Percentiles rank a stretch among this genome's conserved stretches.
These are phyloP conservation scores for Tetramorium simillimum DNA, from an alignment of 1,140 invertebrate genomes.

Conservation along the genomic window DNA sequence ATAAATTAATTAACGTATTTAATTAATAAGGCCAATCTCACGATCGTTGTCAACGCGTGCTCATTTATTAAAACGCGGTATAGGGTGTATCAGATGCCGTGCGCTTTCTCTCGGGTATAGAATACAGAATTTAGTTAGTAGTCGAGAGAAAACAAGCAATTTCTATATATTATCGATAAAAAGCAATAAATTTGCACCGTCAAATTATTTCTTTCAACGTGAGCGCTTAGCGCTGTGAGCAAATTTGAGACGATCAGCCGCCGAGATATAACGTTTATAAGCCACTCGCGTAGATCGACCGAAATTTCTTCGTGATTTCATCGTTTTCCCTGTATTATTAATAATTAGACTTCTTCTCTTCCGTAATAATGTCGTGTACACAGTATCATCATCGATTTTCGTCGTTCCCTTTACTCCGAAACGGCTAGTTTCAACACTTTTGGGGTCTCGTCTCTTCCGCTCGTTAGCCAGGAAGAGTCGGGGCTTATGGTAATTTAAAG, in stretches of 20 bases:
- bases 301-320: not conserved
- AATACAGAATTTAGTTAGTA: not conserved
- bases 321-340: not conserved
- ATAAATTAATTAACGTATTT: slow-evolving; percentile 42
- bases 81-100: not conserved
- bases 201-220: not conserved
- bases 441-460: slow-evolving; percentile 80
- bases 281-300: not conserved
- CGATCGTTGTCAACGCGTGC: slow-evolving; percentile 54
- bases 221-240: not conserved
- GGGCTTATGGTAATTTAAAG: slow-evolving; percentile 81
- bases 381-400: slow-evolving; percentile 41
- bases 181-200: not conserved
- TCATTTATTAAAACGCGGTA: slow-evolving; percentile 34
- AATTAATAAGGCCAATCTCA: slow-evolving; percentile 54
- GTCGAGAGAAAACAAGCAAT: slow-evolving; percentile 21
- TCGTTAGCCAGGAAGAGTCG: slow-evolving; percentile 77
- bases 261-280: not conserved
- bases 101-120: slow-evolving; percentile 25
- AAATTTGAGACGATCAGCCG: not conserved
- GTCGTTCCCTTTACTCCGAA: slow-evolving; percentile 4
- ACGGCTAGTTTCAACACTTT: slow-evolving; percentile 74
- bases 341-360: slow-evolving; percentile 1
- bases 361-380: not conserved
- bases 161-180: slow-evolving; percentile 9